A percentile compares a stretch with the other conserved stretches of the same genome.
Evolutionary conservation across 2,888 invertebrate genomes (phyloP).

Genomic region (Pecten maximus): DNA sequence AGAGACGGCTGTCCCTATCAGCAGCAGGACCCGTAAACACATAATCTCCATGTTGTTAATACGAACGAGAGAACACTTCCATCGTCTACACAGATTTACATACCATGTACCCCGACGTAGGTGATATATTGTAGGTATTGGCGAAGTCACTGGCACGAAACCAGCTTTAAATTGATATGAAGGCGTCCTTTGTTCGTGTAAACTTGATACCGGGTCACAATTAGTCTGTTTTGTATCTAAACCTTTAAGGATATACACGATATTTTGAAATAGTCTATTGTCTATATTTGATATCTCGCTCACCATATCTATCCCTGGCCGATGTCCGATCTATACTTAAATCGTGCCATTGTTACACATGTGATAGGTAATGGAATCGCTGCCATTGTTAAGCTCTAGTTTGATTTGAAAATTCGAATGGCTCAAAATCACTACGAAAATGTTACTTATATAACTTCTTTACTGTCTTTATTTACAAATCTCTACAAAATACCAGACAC

Average conservation of each 20-base stretch:
- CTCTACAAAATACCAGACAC: no score
- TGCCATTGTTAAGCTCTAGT: no score
- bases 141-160: background rate
- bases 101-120: background rate
- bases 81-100: background rate
- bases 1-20: background rate
- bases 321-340: background rate
- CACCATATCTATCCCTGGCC: background rate
- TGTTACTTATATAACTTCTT: no score
- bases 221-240: background rate
- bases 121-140: background rate
- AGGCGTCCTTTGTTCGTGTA: background rate
- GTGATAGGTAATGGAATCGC: no score
- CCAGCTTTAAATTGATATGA: background rate
- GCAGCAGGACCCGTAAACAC: background rate
- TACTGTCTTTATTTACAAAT: no score
- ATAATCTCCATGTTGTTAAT: background rate
- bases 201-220: background rate
- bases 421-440: no score
- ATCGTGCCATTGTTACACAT: background rate
- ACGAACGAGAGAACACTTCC: background rate
- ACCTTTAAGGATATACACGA: background rate
- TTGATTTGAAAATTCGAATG: no score
- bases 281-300: background rate
- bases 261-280: conserved; percentile 24